phyloP scores from a whole-genome alignment of 2,113 vertebrate genomes.

The Gopherus flavomarginatus region DNA sequence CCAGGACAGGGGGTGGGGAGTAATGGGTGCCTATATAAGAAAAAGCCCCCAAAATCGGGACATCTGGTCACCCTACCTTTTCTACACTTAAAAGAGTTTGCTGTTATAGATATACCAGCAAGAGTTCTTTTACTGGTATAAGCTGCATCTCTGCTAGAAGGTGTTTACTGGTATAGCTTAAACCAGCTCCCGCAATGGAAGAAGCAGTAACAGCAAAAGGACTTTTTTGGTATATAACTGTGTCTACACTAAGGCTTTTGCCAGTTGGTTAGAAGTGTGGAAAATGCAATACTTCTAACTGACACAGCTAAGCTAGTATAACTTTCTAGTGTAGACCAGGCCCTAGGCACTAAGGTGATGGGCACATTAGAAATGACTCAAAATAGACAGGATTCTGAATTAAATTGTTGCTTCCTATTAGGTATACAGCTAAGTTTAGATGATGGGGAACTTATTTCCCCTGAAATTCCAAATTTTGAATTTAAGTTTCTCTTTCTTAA shows the following conservation, averaged over 20 bases:
- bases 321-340: neutral
- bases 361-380: neutral
- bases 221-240: neutral
- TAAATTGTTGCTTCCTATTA: neutral
- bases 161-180: neutral
- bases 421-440: neutral
- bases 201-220: neutral
- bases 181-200: neutral
- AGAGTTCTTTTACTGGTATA: neutral
- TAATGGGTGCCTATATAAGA: no score
- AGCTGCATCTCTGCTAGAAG: neutral
- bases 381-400: neutral
- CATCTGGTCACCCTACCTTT: neutral
- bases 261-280: neutral
- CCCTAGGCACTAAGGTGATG: neutral
- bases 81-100: neutral
- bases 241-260: neutral
- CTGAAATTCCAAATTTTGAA: neutral
- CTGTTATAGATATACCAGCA: neutral
- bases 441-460: neutral
- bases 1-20: no score
- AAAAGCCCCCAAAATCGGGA: no score
- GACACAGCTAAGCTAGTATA: neutral
- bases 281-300: neutral
- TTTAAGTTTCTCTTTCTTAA: neutral